These are phyloP conservation scores for Bungarus multicinctus DNA, from an alignment of 2,113 vertebrate genomes.

Conservation along the genomic window DNA sequence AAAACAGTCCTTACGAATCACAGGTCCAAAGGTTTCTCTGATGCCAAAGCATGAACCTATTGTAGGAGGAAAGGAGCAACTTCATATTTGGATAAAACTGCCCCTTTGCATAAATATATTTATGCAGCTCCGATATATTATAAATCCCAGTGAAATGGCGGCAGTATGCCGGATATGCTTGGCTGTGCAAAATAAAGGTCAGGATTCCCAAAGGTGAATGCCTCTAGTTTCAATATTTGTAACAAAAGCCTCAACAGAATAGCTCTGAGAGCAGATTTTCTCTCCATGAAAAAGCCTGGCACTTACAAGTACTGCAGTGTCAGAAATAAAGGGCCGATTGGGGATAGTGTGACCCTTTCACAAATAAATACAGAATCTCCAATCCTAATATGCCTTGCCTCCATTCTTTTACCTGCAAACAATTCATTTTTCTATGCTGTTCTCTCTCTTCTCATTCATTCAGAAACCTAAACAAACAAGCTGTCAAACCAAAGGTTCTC, in stretches of 20 bases:
- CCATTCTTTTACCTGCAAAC: not conserved
- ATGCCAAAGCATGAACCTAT: not conserved
- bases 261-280: not conserved
- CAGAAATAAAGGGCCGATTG: not conserved
- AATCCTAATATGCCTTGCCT: not conserved
- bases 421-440: slow-evolving; percentile 37
- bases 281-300: slow-evolving; percentile 12
- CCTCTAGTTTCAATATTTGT: not conserved
- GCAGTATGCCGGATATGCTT: rapidly evolving
- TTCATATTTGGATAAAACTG: rapidly evolving
- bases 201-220: not conserved
- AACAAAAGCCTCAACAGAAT: not conserved
- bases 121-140: rapidly evolving
- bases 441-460: not conserved
- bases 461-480: not conserved
- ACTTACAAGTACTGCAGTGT: slow-evolving; percentile 40
- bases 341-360: not conserved
- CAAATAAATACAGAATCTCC: not conserved
- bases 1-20: not conserved
- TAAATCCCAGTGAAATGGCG: rapidly evolving
- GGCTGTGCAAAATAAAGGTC: not conserved
- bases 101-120: not conserved
- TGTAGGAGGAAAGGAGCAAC: rapidly evolving
- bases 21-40: slow-evolving; percentile 7
- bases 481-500: slow-evolving; percentile 36